Percentiles rank a stretch among this genome's conserved stretches.
Conservation (phyloP, 1,140 invertebrate genomes). For the Ptiloglossa arizonensis region DNA sequence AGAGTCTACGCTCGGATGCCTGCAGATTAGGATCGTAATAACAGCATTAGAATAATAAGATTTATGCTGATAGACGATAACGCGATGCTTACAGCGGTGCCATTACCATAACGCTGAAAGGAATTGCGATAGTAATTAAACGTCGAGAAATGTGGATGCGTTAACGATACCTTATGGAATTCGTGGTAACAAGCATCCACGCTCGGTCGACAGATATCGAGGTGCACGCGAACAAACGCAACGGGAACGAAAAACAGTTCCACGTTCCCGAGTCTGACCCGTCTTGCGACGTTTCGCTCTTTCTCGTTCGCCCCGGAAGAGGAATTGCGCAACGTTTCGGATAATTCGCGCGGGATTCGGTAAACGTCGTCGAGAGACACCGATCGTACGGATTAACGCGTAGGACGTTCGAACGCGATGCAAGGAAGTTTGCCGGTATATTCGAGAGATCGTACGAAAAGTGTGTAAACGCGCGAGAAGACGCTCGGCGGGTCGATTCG, state of each 20-base stretch:
- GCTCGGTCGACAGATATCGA: neutral
- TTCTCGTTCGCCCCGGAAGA: no score
- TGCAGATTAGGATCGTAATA: conserved; percentile 46
- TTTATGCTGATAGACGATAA: conserved; percentile 45
- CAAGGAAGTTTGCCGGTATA: no score
- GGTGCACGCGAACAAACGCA: neutral
- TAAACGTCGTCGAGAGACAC: no score
- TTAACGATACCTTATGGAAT: conserved; percentile 22
- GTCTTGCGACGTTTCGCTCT: neutral
- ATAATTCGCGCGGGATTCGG: no score
- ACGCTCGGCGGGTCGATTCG: no score
- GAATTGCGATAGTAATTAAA: conserved; percentile 41
- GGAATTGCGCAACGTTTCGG: neutral
- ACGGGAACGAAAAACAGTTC: neutral
- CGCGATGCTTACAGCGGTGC: conserved; percentile 5
- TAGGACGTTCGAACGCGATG: no score
- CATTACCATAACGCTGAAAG: conserved; percentile 14
- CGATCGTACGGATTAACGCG: no score
- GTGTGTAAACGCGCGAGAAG: no score
- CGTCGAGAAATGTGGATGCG: neutral
- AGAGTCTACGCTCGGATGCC: conserved; percentile 20
- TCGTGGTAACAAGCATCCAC: neutral
- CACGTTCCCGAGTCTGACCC: neutral
- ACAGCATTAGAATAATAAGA: conserved; percentile 46
- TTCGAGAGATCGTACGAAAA: no score